Conservation (phyloP, 2,797 vertebrate species). For the Leptoclinus maculatus region DNA sequence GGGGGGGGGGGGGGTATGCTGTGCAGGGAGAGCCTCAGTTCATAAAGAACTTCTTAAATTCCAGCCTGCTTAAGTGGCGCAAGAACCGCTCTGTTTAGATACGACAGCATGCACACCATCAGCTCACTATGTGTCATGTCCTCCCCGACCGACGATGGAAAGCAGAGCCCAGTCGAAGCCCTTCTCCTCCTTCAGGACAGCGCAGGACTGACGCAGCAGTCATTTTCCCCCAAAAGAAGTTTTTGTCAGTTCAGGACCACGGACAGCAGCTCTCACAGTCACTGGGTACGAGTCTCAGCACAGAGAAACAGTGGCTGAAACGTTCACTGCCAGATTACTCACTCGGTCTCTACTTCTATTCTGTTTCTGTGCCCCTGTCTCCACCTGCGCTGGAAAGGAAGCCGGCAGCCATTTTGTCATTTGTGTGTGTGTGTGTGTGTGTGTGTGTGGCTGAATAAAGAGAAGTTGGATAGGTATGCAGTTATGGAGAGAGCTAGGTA, state of each 20-base stretch:
- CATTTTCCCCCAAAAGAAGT: slow-evolving; percentile 13
- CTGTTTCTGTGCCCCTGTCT: slow-evolving; percentile 24
- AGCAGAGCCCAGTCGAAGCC: slow-evolving; percentile 38
- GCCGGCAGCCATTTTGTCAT: slow-evolving; percentile 65
- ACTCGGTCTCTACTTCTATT: slow-evolving; percentile 23
- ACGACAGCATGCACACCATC: slow-evolving; percentile 38
- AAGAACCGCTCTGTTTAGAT: slow-evolving; percentile 36
- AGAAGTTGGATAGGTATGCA: slow-evolving; percentile 69
- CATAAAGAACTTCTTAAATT: slow-evolving; percentile 38
- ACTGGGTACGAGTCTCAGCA: slow-evolving; percentile 37
- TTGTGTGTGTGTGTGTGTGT: slow-evolving; percentile 15
- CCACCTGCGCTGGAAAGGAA: slow-evolving; percentile 51
- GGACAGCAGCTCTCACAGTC: slow-evolving; percentile 66
- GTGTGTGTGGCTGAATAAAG: slow-evolving; percentile 40
- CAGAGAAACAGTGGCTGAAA: slow-evolving; percentile 48
- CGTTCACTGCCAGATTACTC: slow-evolving; percentile 54
- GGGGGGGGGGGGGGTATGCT: slow-evolving; percentile 31
- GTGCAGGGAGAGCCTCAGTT: slow-evolving; percentile 46
- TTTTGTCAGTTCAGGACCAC: slow-evolving; percentile 71
- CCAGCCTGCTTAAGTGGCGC: slow-evolving; percentile 30
- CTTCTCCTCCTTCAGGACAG: slow-evolving; percentile 51
- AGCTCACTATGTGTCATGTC: slow-evolving; percentile 34
- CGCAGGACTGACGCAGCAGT: slow-evolving; percentile 15
- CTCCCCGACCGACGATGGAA: slow-evolving; percentile 25
- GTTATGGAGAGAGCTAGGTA: slow-evolving; percentile 66